These are phyloP conservation scores for Apteryx owenii DNA, from an alignment of 2,113 vertebrate genomes.

Conservation along the genomic window DNA sequence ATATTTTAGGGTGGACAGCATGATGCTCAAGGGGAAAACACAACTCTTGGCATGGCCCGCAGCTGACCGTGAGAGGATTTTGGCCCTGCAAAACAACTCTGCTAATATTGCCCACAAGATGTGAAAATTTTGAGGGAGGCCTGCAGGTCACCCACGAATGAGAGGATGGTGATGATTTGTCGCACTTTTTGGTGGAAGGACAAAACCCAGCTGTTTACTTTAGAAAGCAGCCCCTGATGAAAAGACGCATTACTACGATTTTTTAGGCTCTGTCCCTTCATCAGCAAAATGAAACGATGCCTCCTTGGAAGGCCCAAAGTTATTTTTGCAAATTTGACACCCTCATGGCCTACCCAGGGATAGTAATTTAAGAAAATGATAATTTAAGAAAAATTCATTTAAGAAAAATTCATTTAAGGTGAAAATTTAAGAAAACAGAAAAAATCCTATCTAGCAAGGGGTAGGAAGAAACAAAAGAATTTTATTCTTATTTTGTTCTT, in stretches of 20 bases:
- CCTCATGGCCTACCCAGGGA: background rate
- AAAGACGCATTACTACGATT: background rate
- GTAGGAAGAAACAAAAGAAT: background rate
- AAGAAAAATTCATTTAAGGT: no score
- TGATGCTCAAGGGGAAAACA: background rate
- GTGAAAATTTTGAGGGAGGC: background rate
- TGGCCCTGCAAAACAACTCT: background rate
- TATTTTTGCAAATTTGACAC: background rate
- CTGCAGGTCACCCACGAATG: background rate
- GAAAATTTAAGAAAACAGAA: background rate
- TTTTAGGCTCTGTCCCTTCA: background rate
- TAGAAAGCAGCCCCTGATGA: rapidly evolving
- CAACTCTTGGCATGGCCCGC: background rate
- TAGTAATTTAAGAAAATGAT: background rate
- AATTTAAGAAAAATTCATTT: background rate
- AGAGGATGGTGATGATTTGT: background rate
- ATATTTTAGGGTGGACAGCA: background rate
- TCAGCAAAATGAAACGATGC: background rate
- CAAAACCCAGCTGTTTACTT: background rate
- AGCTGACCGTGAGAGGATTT: background rate
- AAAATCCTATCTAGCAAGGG: background rate
- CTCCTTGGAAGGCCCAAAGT: background rate
- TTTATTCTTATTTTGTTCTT: no score
- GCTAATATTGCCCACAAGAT: background rate
- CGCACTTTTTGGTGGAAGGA: background rate